Base-by-base conservation (phyloP, 2,113 vertebrate species). In the Ammodytes marinus region DNA sequence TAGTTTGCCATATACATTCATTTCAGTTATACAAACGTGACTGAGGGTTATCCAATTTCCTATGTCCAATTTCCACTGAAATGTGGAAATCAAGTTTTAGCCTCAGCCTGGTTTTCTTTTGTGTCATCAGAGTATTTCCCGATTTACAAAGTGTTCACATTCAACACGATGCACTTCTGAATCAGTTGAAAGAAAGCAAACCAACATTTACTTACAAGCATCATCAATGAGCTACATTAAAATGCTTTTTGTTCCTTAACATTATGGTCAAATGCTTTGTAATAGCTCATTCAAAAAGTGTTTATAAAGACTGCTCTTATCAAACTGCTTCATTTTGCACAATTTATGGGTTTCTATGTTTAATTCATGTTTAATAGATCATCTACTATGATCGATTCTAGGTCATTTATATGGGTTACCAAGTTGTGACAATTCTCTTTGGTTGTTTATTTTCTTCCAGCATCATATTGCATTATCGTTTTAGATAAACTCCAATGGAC, bases 1-100 rank as follows among this genome's bases (percentile, higher is more conserved):
- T 85, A 88, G 57, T 80, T 80, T 82, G 73, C 71, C 77, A 77
- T 27, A 88, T 37, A 66, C 63, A 85, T 80, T 73, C 10, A 39
- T 6, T 81, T 79, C 61, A 76, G 61, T 67, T 47, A 60, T 66
- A 54, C 57, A 15, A 86, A 69, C 68, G n/a, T 14, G 35, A 50
- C 3, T 72, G 3, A 65, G 27, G 49, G 59, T 74, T 77, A 73
- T 19, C 27, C 27, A 27, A 27, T 27, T 27, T 27, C 27, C 27
- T 27, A 8, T 43, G 67, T 61, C 53, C 49, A 68, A 66, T 70
- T 76, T 77, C 43, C 60, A 52, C 17, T 49, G 55, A 70, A 66
- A 63, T 5, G 10, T 74, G 3, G 46, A 83, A 67, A 82, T 78
- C 60, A 35, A 71, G 45, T 79, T 73, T 61, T 81, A 50, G 79